Evolutionary conservation across 2,888 invertebrate genomes (phyloP).

Genomic region (Lobophora halterata): DNA sequence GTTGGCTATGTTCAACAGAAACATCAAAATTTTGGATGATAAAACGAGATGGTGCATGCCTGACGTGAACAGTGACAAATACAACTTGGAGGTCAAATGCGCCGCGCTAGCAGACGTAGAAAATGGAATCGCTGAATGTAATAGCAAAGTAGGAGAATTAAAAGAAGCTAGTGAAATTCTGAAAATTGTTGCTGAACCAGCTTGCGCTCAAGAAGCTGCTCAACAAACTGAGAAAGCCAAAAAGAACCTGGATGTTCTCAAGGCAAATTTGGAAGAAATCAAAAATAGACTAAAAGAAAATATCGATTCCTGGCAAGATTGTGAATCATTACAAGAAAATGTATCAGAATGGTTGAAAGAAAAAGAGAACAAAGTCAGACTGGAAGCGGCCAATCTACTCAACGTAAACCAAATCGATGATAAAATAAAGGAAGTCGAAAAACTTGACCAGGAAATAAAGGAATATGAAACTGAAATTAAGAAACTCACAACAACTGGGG

Average conservation of each 20-base stretch:
- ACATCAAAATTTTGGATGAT: constrained; percentile 90
- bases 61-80: constrained; percentile 93
- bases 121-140: constrained; percentile 86
- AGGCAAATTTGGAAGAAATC: constrained; percentile 84
- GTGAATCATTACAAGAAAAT: constrained; percentile 88
- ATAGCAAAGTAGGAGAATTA: constrained; percentile 83
- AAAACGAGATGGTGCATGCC: constrained; percentile 96
- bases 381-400: constrained; percentile 86
- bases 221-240: constrained; percentile 85
- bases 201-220: constrained; percentile 84
- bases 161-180: constrained; percentile 86
- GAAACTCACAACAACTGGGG: constrained; percentile 84
- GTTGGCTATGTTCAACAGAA: constrained; percentile 88
- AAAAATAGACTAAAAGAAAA: constrained; percentile 85
- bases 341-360: constrained; percentile 89
- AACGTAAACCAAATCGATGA: constrained; percentile 84
- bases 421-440: constrained; percentile 84
- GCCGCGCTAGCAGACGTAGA: constrained; percentile 89
- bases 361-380: constrained; percentile 87
- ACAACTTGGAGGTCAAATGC: constrained; percentile 94
- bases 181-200: constrained; percentile 86
- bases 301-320: constrained; percentile 89
- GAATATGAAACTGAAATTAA: constrained; percentile 84
- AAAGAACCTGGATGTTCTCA: constrained; percentile 86
- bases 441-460: constrained; percentile 83